phyloP scores from a whole-genome alignment of 2,113 vertebrate species.

The Upupa epops region DNA sequence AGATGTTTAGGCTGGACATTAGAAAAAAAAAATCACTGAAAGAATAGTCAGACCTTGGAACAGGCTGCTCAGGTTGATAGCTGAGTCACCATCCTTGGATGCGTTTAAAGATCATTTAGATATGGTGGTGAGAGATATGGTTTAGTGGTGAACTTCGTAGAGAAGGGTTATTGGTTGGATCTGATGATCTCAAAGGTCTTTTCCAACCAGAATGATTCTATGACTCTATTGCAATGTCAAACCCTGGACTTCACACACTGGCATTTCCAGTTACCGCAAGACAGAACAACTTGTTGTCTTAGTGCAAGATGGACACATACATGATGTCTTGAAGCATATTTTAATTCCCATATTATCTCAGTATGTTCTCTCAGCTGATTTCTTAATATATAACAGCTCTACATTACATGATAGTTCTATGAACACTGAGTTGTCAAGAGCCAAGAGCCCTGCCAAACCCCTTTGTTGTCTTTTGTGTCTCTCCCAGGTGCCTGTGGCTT shows the following conservation, averaged over 20 bases:
- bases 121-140: too few relatives aligned
- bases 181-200: too few relatives aligned
- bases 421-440: neutral
- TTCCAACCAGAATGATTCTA: too few relatives aligned
- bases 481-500: constrained; percentile 47
- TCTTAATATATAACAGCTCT: neutral
- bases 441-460: constrained; percentile 29
- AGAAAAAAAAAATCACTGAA: too few relatives aligned
- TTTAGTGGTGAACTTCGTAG: too few relatives aligned
- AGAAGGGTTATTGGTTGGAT: too few relatives aligned
- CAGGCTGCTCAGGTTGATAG: too few relatives aligned
- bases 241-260: neutral
- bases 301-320: neutral
- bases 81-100: too few relatives aligned
- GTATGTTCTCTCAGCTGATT: neutral
- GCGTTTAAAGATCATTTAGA: too few relatives aligned
- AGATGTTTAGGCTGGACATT: too few relatives aligned
- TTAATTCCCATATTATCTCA: neutral
- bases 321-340: neutral
- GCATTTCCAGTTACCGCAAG: neutral
- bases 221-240: neutral
- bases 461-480: constrained; percentile 36
- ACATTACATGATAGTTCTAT: constrained; percentile 14
- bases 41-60: too few relatives aligned
- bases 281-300: neutral